A percentile compares a stretch with the other conserved stretches of the same genome.
Evolutionary conservation across 2,113 vertebrate genomes (phyloP).

Genomic region (Talpa occidentalis): DNA sequence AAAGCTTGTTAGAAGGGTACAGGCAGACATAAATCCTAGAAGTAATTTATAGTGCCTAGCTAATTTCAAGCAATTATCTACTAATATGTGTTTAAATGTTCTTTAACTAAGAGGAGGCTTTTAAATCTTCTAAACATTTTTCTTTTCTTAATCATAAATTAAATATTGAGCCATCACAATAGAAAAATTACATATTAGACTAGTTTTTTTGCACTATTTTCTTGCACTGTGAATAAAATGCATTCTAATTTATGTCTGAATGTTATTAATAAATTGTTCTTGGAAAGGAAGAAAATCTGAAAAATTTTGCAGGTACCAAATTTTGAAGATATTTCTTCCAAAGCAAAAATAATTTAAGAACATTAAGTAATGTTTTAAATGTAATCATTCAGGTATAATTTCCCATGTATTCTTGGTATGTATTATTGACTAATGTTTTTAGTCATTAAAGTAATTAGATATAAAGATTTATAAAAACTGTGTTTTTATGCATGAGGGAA

Average conservation of each 20-base stretch:
- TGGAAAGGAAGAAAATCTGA: constrained; percentile 13
- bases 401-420: background rate
- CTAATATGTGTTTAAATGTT: constrained; percentile 89
- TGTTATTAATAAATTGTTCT: constrained; percentile 53
- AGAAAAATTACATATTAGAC: constrained; percentile 69
- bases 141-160: constrained; percentile 86
- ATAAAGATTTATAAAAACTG: background rate
- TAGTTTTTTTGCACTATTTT: constrained; percentile 25
- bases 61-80: constrained; percentile 90
- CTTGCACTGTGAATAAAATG: constrained; percentile 37
- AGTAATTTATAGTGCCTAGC: constrained; percentile 89
- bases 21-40: constrained; percentile 88
- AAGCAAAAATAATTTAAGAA: constrained; percentile 30
- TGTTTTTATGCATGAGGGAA: background rate
- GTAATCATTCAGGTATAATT: constrained; percentile 44
- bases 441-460: constrained; percentile 37
- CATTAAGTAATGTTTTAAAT: background rate
- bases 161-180: constrained; percentile 76
- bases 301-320: constrained; percentile 52
- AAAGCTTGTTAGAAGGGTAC: constrained; percentile 88
- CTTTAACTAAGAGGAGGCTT: constrained; percentile 87
- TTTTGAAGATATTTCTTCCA: constrained; percentile 56
- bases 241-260: constrained; percentile 8
- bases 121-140: constrained; percentile 87
- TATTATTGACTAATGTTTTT: background rate